Conservation (phyloP, 2,113 vertebrate species). For the Ptychochromis oligacanthus region DNA sequence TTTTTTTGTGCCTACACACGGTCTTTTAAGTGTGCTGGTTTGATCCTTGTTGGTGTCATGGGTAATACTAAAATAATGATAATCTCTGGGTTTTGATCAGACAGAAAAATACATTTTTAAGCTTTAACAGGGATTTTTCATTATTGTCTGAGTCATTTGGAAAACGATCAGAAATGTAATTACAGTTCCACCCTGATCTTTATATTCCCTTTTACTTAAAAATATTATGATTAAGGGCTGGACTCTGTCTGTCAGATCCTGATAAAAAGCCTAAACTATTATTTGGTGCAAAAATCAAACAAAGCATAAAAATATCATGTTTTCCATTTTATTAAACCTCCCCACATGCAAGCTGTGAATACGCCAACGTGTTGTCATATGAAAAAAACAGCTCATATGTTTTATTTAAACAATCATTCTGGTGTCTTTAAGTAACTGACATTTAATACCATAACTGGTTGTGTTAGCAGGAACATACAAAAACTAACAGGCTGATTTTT, state of each 20-base stretch:
- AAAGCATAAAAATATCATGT: neutral
- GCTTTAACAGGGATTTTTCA: neutral
- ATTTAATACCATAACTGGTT: neutral
- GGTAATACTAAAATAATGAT: neutral
- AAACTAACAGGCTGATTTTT: neutral
- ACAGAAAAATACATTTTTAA: neutral
- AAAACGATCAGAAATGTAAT: neutral
- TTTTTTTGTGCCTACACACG: neutral
- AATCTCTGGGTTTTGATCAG: neutral
- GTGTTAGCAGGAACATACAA: neutral
- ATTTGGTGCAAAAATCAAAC: neutral
- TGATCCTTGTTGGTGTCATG: neutral
- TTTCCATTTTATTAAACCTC: neutral
- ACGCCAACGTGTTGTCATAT: fast-evolving
- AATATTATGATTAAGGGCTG: neutral
- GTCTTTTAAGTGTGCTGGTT: neutral
- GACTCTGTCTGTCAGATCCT: neutral
- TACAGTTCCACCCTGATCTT: neutral
- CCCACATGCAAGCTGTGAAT: neutral
- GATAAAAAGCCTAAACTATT: neutral
- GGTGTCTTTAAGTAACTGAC: neutral
- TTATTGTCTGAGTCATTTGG: neutral
- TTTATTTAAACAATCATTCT: neutral
- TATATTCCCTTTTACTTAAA: neutral
- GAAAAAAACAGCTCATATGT: neutral